phyloP scores from a whole-genome alignment of 2,797 vertebrate genomes.

The Sebastes trivittatus region DNA sequence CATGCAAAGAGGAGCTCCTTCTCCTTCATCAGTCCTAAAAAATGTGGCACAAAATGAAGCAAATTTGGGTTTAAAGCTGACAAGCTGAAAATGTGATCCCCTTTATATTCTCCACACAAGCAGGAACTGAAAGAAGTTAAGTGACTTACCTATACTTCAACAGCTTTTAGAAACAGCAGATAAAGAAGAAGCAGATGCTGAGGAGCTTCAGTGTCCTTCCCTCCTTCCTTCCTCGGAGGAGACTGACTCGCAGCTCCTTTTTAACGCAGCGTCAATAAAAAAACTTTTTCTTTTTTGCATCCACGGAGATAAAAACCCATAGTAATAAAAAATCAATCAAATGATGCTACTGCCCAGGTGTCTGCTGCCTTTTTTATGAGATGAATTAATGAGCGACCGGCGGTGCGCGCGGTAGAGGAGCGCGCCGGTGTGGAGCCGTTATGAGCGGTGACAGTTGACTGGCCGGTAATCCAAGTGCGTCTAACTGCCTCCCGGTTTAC shows the following conservation, averaged over 20 bases:
- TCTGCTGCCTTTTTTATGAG: conserved; percentile 37
- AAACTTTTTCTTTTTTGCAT: conserved; percentile 17
- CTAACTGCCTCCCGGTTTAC: conserved; percentile 61
- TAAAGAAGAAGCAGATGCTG: conserved; percentile 17
- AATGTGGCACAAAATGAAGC: background rate
- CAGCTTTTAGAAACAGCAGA: conserved; percentile 26
- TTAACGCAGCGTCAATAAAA: conserved; percentile 55
- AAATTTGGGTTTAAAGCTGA: background rate
- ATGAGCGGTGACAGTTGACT: conserved; percentile 69
- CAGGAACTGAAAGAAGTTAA: conserved; percentile 9
- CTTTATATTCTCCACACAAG: background rate
- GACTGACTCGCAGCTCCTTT: conserved; percentile 64
- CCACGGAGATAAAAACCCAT: conserved; percentile 47
- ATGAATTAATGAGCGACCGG: conserved; percentile 12
- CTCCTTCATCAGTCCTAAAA: background rate
- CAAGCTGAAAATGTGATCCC: background rate
- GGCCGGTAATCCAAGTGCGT: conserved; percentile 78
- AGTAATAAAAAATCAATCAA: conserved; percentile 44
- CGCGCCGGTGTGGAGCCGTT: conserved; percentile 49
- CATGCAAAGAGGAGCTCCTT: conserved; percentile 7
- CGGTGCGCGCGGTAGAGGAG: conserved; percentile 30
- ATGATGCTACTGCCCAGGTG: conserved; percentile 9
- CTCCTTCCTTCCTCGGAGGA: conserved; percentile 27
- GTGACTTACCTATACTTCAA: conserved; percentile 53
- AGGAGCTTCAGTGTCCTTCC: conserved; percentile 17